phyloP scores from a whole-genome alignment of 2,888 invertebrate species.

The Drosophila rubida region DNA sequence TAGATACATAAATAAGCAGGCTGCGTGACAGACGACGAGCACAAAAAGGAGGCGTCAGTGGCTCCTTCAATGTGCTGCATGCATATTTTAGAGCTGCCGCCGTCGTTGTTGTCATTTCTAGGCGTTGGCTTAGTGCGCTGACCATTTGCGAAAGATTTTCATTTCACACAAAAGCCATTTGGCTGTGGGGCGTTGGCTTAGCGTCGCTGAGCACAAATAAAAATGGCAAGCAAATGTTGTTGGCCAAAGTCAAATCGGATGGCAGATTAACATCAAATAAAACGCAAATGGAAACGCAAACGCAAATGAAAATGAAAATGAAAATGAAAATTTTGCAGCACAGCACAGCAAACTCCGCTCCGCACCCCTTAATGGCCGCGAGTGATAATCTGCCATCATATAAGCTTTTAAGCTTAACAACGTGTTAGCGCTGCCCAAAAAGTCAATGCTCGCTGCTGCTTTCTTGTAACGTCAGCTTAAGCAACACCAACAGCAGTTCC shows the following conservation, averaged over 20 bases:
- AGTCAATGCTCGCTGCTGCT: slow-evolving; percentile 51
- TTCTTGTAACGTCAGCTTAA: slow-evolving; percentile 65
- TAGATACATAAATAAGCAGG: slow-evolving; percentile 49
- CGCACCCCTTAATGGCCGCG: slow-evolving; percentile 28
- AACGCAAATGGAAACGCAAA: slow-evolving; percentile 50
- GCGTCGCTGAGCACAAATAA: background rate
- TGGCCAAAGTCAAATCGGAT: slow-evolving; percentile 71
- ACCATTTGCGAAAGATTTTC: slow-evolving; percentile 52
- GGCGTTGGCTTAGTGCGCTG: slow-evolving; percentile 65
- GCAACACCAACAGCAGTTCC: slow-evolving; percentile 18
- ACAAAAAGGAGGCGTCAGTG: slow-evolving; percentile 40
- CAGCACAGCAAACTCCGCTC: background rate
- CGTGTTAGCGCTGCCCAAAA: slow-evolving; percentile 6
- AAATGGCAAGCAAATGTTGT: slow-evolving; percentile 47
- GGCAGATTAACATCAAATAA: slow-evolving; percentile 70
- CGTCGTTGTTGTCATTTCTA: slow-evolving; percentile 45
- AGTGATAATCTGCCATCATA: slow-evolving; percentile 43
- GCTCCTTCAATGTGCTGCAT: slow-evolving; percentile 37
- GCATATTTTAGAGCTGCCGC: slow-evolving; percentile 6
- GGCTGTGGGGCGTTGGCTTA: slow-evolving; percentile 51
- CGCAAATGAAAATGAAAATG: slow-evolving; percentile 32
- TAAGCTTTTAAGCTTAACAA: slow-evolving; percentile 33
- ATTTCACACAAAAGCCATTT: slow-evolving; percentile 40
- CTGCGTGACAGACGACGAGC: slow-evolving; percentile 49
- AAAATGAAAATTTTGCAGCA: slow-evolving; percentile 17